Base-by-base conservation (phyloP, 2,113 vertebrate species). In the Galemys pyrenaicus region DNA sequence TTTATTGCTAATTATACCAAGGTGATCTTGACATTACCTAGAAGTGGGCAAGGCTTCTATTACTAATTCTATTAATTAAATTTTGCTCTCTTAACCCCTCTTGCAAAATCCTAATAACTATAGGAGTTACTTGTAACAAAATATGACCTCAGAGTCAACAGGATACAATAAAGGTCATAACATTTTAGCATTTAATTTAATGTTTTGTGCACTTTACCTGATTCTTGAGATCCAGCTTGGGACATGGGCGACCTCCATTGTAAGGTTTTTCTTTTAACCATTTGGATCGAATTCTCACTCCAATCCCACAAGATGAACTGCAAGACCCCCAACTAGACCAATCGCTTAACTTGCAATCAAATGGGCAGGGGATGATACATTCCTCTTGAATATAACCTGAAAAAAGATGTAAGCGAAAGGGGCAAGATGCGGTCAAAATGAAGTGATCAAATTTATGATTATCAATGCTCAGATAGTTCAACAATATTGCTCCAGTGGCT, bases 191-290 rank as follows among this genome's bases (percentile, higher is more conserved):
- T 78, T 91, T 81, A 92, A 60, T 5, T 87, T 91, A 67, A 83
- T 78, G 1, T 26, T 56, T 35, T 71, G 58, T 0, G 2, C 35
- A 22, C 60, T 99, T 99, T 98, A 99, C 99, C 99, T 99, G 99
- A 96, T 99, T 99, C 98, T 99, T 99, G 90, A 99, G 98, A 97
- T 99, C 99, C 96, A 99, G 97, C 94, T 98, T 99, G 84, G 99
- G 99, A 97, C 99, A 99, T 0, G 99, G 99, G 8, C 99, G 99
- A 8, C 99, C 99, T 79, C 99, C 99, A 51, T 99, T 99, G 95
- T 99, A 99, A 10, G 99, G 99, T 95, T 99, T 99, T 96, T 99
- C 99, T 86, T 99, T 98, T 20, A 99, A 98, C 99, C 99, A 99
- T 96, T 98, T 99, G 88, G 99, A 99, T 86, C 99, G 97, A 93